A percentile compares a stretch with the other conserved stretches of the same genome.
Evolutionary conservation across 2,797 vertebrate species (phyloP).

Genomic region (Myotis daubentonii): DNA sequence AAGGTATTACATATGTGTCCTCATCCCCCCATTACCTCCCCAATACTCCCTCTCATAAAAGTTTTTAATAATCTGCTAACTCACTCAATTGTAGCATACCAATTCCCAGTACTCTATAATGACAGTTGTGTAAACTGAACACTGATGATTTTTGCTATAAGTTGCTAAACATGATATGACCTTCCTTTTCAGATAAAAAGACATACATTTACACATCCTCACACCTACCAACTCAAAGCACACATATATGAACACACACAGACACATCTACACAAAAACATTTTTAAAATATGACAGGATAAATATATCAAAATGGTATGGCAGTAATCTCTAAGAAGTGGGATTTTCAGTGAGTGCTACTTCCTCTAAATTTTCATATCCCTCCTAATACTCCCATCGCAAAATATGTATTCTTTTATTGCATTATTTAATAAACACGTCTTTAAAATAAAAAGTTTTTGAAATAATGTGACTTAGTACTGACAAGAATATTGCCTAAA

Average conservation of each 20-base stretch:
- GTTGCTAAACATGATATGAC: neutral
- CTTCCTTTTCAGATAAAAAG: conserved; percentile 4
- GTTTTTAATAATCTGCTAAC: conserved; percentile 18
- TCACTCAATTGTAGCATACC: neutral
- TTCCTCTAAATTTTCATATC: neutral
- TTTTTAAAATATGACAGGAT: conserved; percentile 2
- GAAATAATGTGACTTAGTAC: conserved; percentile 17
- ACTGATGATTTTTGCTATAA: neutral
- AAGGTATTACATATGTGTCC: too few relatives aligned
- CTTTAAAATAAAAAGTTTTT: neutral
- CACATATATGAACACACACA: neutral
- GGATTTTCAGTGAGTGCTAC: neutral
- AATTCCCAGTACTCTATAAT: neutral
- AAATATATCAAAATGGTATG: neutral
- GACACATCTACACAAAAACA: neutral
- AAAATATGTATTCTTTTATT: neutral
- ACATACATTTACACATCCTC: neutral
- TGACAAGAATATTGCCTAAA: conserved; percentile 25
- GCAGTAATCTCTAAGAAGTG: neutral
- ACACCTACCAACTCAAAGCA: neutral
- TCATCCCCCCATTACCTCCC: too few relatives aligned
- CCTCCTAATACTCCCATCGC: neutral
- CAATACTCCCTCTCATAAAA: too few relatives aligned
- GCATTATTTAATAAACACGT: conserved; percentile 35
- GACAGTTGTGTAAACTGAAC: neutral